Evolutionary conservation across 2,113 vertebrate species (phyloP).

Genomic region (Setophaga petechia): DNA sequence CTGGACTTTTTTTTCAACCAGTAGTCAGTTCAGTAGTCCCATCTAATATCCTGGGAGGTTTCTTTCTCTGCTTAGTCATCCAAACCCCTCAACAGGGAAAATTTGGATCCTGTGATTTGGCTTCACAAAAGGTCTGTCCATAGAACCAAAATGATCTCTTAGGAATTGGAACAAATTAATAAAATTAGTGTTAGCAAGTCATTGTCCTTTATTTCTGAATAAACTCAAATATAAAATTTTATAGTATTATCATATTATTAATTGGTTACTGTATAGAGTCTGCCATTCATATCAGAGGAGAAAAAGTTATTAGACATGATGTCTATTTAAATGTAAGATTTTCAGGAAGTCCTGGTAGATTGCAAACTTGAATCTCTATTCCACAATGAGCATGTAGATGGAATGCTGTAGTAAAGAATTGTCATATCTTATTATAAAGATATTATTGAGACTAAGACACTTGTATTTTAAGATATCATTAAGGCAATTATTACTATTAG

Average conservation of each 20-base stretch:
- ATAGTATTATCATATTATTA: background rate
- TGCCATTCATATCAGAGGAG: background rate
- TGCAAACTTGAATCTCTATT: background rate
- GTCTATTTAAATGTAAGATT: background rate
- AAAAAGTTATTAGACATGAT: background rate
- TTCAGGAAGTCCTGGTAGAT: background rate
- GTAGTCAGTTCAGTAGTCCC: background rate
- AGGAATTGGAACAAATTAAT: background rate
- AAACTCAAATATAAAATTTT: background rate
- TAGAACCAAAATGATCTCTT: accelerated
- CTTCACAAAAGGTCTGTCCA: background rate
- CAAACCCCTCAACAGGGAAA: background rate
- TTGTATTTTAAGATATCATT: background rate
- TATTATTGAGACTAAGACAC: background rate
- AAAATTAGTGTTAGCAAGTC: background rate
- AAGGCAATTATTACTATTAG: background rate
- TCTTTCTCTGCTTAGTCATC: background rate
- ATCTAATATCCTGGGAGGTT: background rate
- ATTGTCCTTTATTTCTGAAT: background rate
- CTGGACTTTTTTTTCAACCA: background rate
- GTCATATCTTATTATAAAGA: background rate
- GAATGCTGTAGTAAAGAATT: background rate
- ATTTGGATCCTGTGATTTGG: background rate
- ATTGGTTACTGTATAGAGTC: background rate
- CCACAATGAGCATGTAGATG: background rate